Evolutionary conservation across 1,140 invertebrate genomes (phyloP), one percentile per base, ranked within the genome.

Genomic region (Atta texana): DNA sequence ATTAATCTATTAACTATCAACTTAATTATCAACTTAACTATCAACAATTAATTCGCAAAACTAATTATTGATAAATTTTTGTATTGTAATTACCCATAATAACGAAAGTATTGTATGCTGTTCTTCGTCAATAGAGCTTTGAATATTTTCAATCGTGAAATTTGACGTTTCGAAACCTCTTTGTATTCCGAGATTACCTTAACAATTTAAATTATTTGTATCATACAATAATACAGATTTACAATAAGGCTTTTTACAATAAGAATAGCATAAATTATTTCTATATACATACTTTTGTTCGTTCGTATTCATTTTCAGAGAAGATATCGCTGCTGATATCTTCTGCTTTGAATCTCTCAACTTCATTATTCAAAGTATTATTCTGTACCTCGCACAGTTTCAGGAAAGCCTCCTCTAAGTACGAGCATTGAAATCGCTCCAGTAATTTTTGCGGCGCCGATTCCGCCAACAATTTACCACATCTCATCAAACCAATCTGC

Each of bases 401-500:
- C 0, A 98, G 94, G 92, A 98, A 98, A 0, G 97, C 97, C 53
- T 98, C 97, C 92, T 98, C 97, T 10, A 98, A 94, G 0, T 96
- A 97, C 5, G 96, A 95, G 71, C 96, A 96, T 77, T 97, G 96
- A 91, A 96, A 97, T 85, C 95, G 94, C 0, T 95, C 93, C 87
- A 98, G 94, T 10, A 98, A 95, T 77, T 96, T 95, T 31, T 94
- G 94, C 0, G 98, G 99, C 0, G 97, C 96, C 71, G 98, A 97
- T 95, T 99, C 98, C 0, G 98, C 98, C 78, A 99, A 93, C 2
- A 99, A 95, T 72, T 97, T 96, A 0, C 99, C 98, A 90, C 97
- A 97, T 92, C 98, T 96, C 96, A 99, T 97, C 16, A 99, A 95
- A 44, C 98, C 98, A 92, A 99, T 98, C 98, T 98, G 91, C 3